Evolutionary conservation across 2,888 invertebrate genomes (phyloP).

Genomic region (Stramonita haemastoma): DNA sequence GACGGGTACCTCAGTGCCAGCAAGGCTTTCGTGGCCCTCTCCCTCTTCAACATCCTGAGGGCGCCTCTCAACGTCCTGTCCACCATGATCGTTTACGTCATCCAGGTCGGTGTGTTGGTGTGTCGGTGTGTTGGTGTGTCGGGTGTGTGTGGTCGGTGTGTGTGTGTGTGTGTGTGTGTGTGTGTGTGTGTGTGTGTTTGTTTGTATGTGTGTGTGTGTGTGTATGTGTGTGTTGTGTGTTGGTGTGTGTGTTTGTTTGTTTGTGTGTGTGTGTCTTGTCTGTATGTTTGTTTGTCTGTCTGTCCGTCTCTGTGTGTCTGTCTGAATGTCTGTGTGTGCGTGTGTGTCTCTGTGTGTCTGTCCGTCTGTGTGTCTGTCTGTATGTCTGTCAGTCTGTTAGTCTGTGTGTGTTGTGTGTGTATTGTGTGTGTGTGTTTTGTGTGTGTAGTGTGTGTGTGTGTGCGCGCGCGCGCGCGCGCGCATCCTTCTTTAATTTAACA

Average conservation of each 20-base stretch:
- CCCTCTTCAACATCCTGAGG: conserved; percentile 97
- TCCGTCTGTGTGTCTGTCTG: neutral
- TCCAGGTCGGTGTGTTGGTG: conserved; percentile 42
- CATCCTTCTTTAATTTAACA: too few species aligned
- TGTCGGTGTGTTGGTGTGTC: too few species aligned
- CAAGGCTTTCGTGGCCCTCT: conserved; percentile 96
- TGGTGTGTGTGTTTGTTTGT: neutral
- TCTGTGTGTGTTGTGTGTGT: too few species aligned
- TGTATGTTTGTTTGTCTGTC: neutral
- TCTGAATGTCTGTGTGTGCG: neutral
- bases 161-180: too few species aligned
- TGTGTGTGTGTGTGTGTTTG: too few species aligned
- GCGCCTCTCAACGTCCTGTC: conserved; percentile 97
- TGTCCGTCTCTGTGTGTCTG: neutral
- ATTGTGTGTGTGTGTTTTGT: too few species aligned
- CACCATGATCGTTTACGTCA: conserved; percentile 86
- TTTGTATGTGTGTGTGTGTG: neutral
- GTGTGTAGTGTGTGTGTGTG: conserved; percentile 17
- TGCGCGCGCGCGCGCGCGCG: neutral
- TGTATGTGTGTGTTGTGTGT: neutral
- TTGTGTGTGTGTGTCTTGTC: neutral
- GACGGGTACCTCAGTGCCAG: conserved; percentile 89
- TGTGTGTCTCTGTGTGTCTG: conserved; percentile 85
- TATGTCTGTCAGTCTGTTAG: too few species aligned
- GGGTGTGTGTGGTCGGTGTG: too few species aligned